Base-by-base conservation (phyloP, 2,113 vertebrate genomes). In the Anarhynchus alexandrinus region DNA sequence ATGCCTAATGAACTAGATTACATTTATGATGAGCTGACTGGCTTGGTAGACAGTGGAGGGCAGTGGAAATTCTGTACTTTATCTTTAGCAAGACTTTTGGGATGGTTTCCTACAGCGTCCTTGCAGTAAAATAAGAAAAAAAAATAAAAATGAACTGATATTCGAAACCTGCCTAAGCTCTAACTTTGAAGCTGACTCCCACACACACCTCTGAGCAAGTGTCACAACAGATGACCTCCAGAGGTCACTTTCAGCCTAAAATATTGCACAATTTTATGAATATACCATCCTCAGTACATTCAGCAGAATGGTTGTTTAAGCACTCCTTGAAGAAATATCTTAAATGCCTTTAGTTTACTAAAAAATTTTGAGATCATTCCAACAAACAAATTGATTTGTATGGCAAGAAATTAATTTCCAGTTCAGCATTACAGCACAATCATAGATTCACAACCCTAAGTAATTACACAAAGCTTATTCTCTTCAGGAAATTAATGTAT, bases 351-450 rank as follows among this genome's bases (percentile, higher is more conserved):
- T 67, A 52, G 13, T 57, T 26, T 34, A 77, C 54, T 6, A 92
- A 69, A 94, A 92, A 61, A 40, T 65, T 47, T 72, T 34, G 36
- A 86, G 40, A 88, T 40, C 43, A 52, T 82, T 85, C 61, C 34
- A 86, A 52, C 65, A 26, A 82, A 79, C 3, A 85, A 82, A 93
- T 72, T n/a, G 25, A 90, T 88, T 93, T 90, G 18, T 29, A 80
- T 8, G 11, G 70, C 23, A 90, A 90, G 49, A 92, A 93, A 86
- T 83, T 88, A 10, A 80, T 91, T 93, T 95, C 40, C 11, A 82
- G 54, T 87, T 82, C 43, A 61, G 3, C 15, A 58, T 45, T 86
- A 72, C 17, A 76, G 49, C 6, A 80, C 12, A 66, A 45, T 88
- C 34, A 65, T 29, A 90, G n/a, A 64, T 65, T 22, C 23, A 92